Conservation (phyloP, 2,888 invertebrate genomes). For the Nyleta sp. region DNA sequence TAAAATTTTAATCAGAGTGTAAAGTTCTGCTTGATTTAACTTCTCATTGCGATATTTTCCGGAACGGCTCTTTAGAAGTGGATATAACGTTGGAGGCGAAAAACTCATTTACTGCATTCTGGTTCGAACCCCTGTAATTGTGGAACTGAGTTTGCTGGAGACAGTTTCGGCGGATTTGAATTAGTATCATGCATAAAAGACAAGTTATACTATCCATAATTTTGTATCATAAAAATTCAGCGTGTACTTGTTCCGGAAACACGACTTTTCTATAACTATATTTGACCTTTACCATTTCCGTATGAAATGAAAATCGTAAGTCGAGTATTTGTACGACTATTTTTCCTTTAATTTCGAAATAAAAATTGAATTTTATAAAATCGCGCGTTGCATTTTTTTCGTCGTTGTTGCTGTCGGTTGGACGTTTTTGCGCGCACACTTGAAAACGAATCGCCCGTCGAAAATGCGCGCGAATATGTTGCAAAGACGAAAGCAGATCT, state of each 20-base stretch:
- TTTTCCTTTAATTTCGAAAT: conserved; percentile 35
- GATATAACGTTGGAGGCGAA: conserved; percentile 20
- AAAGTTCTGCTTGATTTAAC: conserved; percentile 36
- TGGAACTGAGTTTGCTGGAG: conserved; percentile 47
- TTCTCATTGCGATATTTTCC: conserved; percentile 40
- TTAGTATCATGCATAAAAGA: conserved; percentile 29
- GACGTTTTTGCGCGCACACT: not conserved
- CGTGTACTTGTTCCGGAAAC: conserved; percentile 33
- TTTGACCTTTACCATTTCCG: conserved; percentile 37
- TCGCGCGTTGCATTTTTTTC: not conserved
- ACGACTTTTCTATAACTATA: conserved; percentile 44
- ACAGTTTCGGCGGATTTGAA: conserved; percentile 51
- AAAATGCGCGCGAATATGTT: no score
- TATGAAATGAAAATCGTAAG: conserved; percentile 36
- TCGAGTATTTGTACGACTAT: conserved; percentile 45
- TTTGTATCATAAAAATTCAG: conserved; percentile 42
- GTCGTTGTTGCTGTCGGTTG: not conserved
- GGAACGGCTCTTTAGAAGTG: conserved; percentile 24
- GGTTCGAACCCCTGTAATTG: conserved; percentile 31
- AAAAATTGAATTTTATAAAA: conserved; percentile 43
- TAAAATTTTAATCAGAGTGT: conserved; percentile 30
- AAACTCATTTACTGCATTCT: conserved; percentile 30
- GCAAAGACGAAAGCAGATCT: no score
- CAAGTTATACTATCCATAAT: conserved; percentile 45
- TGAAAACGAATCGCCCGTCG: not conserved